phyloP scores from a whole-genome alignment of 2,888 invertebrate genomes.

The Drosophila borealis region DNA sequence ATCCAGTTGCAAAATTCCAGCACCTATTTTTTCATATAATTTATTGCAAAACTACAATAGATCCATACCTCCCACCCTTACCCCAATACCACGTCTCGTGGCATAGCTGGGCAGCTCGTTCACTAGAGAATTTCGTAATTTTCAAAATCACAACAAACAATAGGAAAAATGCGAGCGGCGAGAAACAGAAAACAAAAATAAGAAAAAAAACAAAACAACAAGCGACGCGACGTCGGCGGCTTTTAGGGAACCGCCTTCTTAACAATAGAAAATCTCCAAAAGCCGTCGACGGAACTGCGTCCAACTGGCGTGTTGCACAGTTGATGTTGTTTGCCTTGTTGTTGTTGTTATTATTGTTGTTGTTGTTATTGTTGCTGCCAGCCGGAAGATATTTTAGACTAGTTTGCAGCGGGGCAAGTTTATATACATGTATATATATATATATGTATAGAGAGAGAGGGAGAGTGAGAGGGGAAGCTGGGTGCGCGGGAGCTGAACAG shows the following conservation, averaged over 20 bases:
- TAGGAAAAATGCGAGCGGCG: conserved; percentile 50
- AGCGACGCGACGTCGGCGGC: conserved; percentile 27
- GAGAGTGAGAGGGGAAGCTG: neutral
- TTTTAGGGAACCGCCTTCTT: conserved; percentile 55
- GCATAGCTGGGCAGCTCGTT: conserved; percentile 26
- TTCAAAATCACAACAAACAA: conserved; percentile 54
- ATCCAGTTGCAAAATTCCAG: conserved; percentile 6
- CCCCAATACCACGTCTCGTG: conserved; percentile 7
- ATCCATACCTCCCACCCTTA: conserved; percentile 8
- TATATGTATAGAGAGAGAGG: neutral
- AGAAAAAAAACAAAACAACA: conserved; percentile 30
- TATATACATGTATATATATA: conserved; percentile 1
- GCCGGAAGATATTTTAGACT: conserved; percentile 61
- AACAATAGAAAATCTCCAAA: conserved; percentile 60
- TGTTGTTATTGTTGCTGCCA: conserved; percentile 30
- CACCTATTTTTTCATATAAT: conserved; percentile 21
- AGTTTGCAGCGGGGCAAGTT: conserved; percentile 48
- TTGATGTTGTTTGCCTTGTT: conserved; percentile 33
- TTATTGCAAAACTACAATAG: conserved; percentile 39
- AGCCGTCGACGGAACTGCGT: conserved; percentile 61
- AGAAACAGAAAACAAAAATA: conserved; percentile 22
- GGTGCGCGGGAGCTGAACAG: conserved; percentile 5
- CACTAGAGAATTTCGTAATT: conserved; percentile 62
- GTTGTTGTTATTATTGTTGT: conserved; percentile 17
- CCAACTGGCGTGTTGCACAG: conserved; percentile 29